phyloP scores from a whole-genome alignment of 2,797 vertebrate species.

The Lindbergichthys nudifrons region DNA sequence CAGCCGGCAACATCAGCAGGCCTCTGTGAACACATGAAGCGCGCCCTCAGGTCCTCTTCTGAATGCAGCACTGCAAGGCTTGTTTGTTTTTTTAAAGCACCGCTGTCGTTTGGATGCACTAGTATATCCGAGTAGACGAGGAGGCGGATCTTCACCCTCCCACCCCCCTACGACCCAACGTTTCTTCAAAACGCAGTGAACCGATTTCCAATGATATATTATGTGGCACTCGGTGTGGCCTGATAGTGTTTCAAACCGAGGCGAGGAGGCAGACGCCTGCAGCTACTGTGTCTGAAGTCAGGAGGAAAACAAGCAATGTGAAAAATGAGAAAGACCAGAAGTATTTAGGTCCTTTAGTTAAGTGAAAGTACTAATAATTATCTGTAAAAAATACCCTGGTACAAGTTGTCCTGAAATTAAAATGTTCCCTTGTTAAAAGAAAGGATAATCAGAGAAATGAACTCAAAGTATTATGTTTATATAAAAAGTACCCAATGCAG shows the following conservation, averaged over 20 bases:
- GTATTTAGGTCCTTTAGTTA: too few relatives aligned
- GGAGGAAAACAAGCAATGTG: slow-evolving; percentile 6
- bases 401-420: too few relatives aligned
- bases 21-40: slow-evolving; percentile 33
- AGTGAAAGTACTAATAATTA: too few relatives aligned
- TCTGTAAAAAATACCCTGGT: too few relatives aligned
- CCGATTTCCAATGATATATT: slow-evolving; percentile 37
- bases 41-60: slow-evolving; percentile 15
- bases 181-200: slow-evolving; percentile 39
- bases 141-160: slow-evolving; percentile 16
- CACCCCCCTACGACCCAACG: slow-evolving; percentile 6
- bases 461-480: too few relatives aligned
- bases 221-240: slow-evolving; percentile 19
- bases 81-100: slow-evolving; percentile 8
- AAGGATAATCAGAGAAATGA: too few relatives aligned
- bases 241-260: not conserved
- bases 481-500: too few relatives aligned
- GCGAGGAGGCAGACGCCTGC: slow-evolving; percentile 7
- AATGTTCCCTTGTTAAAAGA: too few relatives aligned
- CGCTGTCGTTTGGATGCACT: not conserved
- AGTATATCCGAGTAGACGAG: slow-evolving; percentile 19
- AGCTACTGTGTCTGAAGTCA: slow-evolving; percentile 1
- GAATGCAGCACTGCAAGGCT: not conserved
- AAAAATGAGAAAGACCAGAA: not conserved
- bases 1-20: slow-evolving; percentile 32